phyloP scores from a whole-genome alignment of 2,888 invertebrate species.

The Cerastoderma edule region DNA sequence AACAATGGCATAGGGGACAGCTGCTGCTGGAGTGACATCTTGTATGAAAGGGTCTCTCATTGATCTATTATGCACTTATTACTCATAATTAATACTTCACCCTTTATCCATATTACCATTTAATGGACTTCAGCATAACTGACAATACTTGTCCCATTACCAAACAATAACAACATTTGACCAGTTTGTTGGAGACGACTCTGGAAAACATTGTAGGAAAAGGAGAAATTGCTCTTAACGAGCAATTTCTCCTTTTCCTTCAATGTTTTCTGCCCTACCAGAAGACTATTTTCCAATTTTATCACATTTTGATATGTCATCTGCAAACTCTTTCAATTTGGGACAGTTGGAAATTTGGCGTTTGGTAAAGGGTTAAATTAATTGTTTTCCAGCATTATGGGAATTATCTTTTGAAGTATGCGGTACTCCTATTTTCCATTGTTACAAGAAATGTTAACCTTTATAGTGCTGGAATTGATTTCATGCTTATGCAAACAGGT shows the following conservation, averaged over 20 bases:
- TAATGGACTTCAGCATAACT: too few relatives aligned
- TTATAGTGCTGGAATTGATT: too few relatives aligned
- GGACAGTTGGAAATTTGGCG: too few relatives aligned
- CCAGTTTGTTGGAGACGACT: neutral
- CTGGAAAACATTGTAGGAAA: neutral
- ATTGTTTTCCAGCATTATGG: too few relatives aligned
- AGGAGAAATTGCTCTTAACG: neutral
- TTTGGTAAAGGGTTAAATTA: too few relatives aligned
- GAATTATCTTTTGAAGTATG: too few relatives aligned
- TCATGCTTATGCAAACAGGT: too few relatives aligned
- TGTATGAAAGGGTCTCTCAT: neutral
- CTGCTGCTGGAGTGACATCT: constrained; percentile 7
- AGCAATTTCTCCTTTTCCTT: neutral
- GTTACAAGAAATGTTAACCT: too few relatives aligned
- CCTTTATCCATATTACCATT: neutral
- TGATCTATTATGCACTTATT: constrained; percentile 15
- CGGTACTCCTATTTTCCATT: too few relatives aligned
- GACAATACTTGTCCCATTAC: too few relatives aligned
- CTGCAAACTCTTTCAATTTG: too few relatives aligned
- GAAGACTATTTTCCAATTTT: neutral
- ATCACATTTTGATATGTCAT: too few relatives aligned
- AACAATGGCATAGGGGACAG: neutral
- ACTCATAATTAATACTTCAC: constrained; percentile 1
- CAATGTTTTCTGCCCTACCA: neutral
- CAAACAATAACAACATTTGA: neutral